Base-by-base conservation (phyloP, 2,888 invertebrate genomes). In the Orchesellides sinensis region DNA sequence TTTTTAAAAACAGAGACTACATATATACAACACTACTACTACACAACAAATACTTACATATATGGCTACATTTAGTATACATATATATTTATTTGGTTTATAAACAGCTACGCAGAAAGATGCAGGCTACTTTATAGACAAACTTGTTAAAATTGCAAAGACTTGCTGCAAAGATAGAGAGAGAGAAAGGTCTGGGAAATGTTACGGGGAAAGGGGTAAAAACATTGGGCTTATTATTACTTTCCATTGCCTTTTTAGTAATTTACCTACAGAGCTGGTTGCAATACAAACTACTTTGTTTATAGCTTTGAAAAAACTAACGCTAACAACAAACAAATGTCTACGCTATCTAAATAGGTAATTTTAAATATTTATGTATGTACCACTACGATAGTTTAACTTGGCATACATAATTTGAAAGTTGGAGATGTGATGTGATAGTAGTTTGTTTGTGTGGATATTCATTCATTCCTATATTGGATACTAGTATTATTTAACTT, bases 151-250 rank as follows among this genome's bases (percentile, higher is more conserved):
- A 5, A 49, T 52, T 29, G 12, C 29, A 29, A 54, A 59, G 47
- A 73, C 27, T 63, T 54, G 49, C 59, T 56, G 17, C 59, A 72
- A 14, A 56, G 17, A 69, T n/a, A 72, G 59, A 72, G 59, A 59
- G 72, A 72, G 12, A 45, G 29, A 73, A 49, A 29, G 63, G 12
- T n/a, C 32, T 32, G 14, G n/a, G 56, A 56, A 59, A 21, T 14
- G 54, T 6, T 35, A 8, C 12, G 8, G 12, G 8, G 35, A 12
- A 52, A 52, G 56, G 29, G 56, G 10, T n/a, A 23, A 27, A 59
- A 59, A 27, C 23, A 59, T 12, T 59, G 29, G 27, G 56, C 56
- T n/a, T 27, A 59, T n/a, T n/a, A n/a, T 59, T 27, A 59, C 29
- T 59, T 59, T 59, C 17, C 12, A 17, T 52, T 52, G n/a, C 52